A percentile compares a stretch with the other conserved stretches of the same genome.
Conservation (phyloP, 2,888 invertebrate genomes). For the Epirrhoe alternata region DNA sequence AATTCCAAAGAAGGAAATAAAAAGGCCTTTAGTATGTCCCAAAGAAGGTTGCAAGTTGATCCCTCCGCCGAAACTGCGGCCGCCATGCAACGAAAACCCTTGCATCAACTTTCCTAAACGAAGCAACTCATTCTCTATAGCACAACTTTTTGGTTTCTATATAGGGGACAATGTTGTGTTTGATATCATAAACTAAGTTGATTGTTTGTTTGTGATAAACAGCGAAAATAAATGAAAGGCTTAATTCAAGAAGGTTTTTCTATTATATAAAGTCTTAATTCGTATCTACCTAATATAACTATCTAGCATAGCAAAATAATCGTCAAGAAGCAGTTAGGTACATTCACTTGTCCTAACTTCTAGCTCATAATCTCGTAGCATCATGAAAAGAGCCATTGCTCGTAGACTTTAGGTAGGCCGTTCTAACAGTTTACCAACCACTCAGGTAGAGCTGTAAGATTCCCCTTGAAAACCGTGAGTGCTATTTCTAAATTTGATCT, state of each 20-base stretch:
- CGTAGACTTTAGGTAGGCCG: no score
- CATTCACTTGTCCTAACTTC: no score
- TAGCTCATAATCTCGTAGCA: no score
- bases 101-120: conserved; percentile 59
- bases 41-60: conserved; percentile 62
- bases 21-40: conserved; percentile 53
- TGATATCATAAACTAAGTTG: conserved; percentile 31
- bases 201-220: conserved; percentile 46
- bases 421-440: no score
- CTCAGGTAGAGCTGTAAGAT: no score
- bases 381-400: no score
- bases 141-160: conserved; percentile 8
- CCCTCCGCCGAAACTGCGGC: conserved; percentile 47
- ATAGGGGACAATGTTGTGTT: conserved; percentile 6
- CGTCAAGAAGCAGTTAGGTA: no score
- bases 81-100: conserved; percentile 54
- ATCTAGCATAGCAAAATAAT: no score
- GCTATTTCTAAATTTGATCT: no score
- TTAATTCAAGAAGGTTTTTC: conserved; percentile 1
- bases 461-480: no score
- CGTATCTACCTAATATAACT: no score
- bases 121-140: conserved; percentile 42
- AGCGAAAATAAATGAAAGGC: conserved; percentile 57
- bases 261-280: no score
- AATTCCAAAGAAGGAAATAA: conserved; percentile 47